Conservation (phyloP, 2,888 invertebrate genomes). For the Crepidodera aurea region DNA sequence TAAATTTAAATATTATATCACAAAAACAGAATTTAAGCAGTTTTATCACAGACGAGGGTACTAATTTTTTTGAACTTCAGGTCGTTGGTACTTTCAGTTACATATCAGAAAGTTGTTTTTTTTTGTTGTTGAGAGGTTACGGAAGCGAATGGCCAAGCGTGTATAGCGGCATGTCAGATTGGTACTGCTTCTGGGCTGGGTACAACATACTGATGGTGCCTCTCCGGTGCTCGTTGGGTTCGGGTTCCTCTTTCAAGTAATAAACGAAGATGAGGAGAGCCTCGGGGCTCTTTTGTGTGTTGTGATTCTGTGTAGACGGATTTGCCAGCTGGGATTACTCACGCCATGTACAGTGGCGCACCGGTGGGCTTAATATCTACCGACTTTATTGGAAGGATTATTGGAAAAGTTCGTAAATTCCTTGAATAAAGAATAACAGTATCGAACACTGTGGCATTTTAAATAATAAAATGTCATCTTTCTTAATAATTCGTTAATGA, state of each 20-base stretch:
- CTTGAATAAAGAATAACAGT: no score
- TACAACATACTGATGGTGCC: conserved; percentile 11
- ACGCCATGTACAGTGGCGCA: conserved; percentile 22
- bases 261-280: conserved; percentile 32
- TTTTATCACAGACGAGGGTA: conserved; percentile 15
- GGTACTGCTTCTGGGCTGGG: conserved; percentile 3
- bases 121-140: conserved; percentile 5
- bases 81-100: no score
- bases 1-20: conserved; percentile 4
- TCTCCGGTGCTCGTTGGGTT: conserved; percentile 13
- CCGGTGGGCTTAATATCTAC: no score
- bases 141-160: not conserved
- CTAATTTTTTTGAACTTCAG: not conserved
- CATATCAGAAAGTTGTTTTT: no score
- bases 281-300: conserved; percentile 30
- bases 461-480: no score
- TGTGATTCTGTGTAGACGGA: conserved; percentile 33
- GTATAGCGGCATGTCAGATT: not conserved
- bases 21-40: conserved; percentile 1
- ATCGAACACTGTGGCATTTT: no score
- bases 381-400: no score
- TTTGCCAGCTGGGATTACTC: conserved; percentile 35
- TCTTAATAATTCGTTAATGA: no score
- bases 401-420: no score
- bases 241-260: conserved; percentile 26